Base-by-base conservation (phyloP, 2,888 invertebrate species). In the Eupithecia inturbata region DNA sequence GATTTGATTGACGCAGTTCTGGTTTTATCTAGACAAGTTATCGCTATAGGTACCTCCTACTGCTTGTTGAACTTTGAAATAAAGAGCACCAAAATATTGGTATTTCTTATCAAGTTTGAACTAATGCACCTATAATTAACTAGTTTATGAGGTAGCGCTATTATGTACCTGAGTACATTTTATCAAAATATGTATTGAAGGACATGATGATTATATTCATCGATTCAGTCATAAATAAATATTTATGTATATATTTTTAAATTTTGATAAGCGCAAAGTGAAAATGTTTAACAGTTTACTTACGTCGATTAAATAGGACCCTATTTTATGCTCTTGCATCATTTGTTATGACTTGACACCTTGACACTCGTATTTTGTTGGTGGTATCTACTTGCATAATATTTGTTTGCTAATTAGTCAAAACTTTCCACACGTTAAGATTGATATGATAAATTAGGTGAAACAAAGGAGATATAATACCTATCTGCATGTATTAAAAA, bases 41-140 rank as follows among this genome's bases (percentile, higher is more conserved):
- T 67, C 45, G 33, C 71, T 28, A 68, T 33, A 68, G n/a, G n/a
- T n/a, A n/a, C n/a, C n/a, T n/a, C n/a, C n/a, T 69, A 45, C 68
- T 72, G 22, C 22, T 63, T 53, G 63, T 63, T 63, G 63, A n/a
- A 64, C 63, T 64, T 33, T 64, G 63, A 33, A 64, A 64, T 36
- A 33, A 64, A n/a, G 19, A 63, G 33, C 63, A 63, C 19, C 28
- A 19, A 31, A 31, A 33, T 64, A 33, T 36, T 63, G 19, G 10
- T 33, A 63, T 63, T 63, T 10, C 63, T 64, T 64, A 64, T 36
- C 63, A 36, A 36, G 10, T 26, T 57, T 57, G 57, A 57, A 57
- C 26, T 26, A 57, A 57, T 57, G 9, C 31, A 63, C 63, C n/a
- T 36, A 36, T 64, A 4, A 12, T 36, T n/a, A 33, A 64, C 36